Conservation (phyloP, 2,888 invertebrate species). For the Lobophora halterata region DNA sequence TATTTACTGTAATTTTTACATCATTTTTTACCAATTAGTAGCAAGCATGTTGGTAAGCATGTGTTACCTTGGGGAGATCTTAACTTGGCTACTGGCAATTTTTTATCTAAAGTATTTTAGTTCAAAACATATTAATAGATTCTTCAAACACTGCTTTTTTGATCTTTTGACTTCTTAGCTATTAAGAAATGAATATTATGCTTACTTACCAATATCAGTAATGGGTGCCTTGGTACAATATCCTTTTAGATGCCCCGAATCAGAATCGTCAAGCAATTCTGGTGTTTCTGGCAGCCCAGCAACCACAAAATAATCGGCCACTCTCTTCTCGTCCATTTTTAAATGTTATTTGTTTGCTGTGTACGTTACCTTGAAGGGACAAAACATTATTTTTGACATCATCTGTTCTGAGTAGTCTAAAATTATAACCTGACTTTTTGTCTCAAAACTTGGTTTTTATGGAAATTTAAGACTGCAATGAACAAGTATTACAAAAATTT, state of each 20-base stretch:
- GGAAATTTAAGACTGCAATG: neutral
- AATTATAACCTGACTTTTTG: constrained; percentile 21
- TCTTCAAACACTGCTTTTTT: no score
- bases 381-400: constrained; percentile 26
- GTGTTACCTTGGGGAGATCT: no score
- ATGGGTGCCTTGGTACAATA: constrained; percentile 94
- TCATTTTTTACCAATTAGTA: no score
- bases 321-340: constrained; percentile 91
- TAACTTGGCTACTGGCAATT: no score
- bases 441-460: no score
- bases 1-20: no score
- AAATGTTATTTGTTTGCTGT: constrained; percentile 25
- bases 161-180: no score
- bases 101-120: no score
- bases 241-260: constrained; percentile 90
- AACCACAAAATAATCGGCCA: constrained; percentile 99
- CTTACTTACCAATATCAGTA: constrained; percentile 92
- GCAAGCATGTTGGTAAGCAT: no score
- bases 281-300: constrained; percentile 95
- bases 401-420: constrained; percentile 7
- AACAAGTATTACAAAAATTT: neutral
- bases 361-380: constrained; percentile 37
- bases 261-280: constrained; percentile 88
- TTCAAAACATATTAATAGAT: no score
- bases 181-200: no score